Evolutionary conservation across 2,113 vertebrate genomes (phyloP).

Genomic region (Aegotheles bennettii): DNA sequence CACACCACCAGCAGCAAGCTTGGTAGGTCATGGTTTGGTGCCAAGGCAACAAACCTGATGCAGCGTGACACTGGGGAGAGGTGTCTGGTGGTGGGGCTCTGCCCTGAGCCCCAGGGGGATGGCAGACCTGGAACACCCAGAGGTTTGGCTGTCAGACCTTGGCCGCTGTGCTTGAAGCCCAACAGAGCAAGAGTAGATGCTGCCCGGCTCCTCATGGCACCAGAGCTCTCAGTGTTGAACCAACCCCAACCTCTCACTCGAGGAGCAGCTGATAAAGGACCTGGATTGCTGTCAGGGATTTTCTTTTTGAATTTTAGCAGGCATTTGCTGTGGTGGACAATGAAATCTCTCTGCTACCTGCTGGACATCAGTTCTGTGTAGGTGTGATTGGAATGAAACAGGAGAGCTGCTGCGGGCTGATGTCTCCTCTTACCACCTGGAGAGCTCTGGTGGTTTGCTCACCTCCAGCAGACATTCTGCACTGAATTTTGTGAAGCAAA

Average conservation of each 20-base stretch:
- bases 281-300: background rate
- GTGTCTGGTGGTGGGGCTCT: background rate
- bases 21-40: too few species aligned
- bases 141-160: too few species aligned
- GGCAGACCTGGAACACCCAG: too few species aligned
- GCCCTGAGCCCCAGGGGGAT: too few species aligned
- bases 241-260: background rate
- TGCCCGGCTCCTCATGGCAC: background rate
- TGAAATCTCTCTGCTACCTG: background rate
- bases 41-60: background rate
- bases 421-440: background rate
- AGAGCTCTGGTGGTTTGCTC: background rate
- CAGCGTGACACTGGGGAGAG: background rate
- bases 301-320: background rate
- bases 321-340: background rate
- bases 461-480: background rate
- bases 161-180: background rate
- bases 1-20: background rate
- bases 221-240: background rate
- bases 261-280: background rate
- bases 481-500: background rate
- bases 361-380: background rate
- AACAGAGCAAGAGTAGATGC: background rate
- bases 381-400: background rate
- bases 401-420: background rate